Base-by-base conservation (phyloP, 2,888 invertebrate species). In the Xanthia icteritia region DNA sequence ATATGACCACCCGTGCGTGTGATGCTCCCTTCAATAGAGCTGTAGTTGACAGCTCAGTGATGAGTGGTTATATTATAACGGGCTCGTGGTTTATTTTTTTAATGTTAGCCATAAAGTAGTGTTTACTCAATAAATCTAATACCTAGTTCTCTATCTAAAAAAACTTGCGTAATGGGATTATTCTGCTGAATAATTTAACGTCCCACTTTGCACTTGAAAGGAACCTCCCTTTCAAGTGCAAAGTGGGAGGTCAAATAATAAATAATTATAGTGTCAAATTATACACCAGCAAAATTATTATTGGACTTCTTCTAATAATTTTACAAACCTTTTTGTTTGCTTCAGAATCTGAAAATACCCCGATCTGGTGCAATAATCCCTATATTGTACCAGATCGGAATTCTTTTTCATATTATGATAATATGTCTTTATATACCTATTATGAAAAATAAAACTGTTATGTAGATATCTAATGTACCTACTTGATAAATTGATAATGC, bases 1-100 rank as follows among this genome's bases (percentile, higher is more conserved):
- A 80, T 70, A 84, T 71, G 83, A 15, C 60, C 64, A 81, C 77
- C 54, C 85, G 81, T 83, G 85, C 82, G 67, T 73, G 68, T 69
- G 20, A 82, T 68, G 67, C 64, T 69, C 58, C 27, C 67, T 73
- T 80, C 69, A 60, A 76, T 54, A 82, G n/a, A 31, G 13, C 73
- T 83, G 85, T 23, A 20, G 36, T 11, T 83, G 83, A 81, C 81
- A 82, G 67, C 63, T 36, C 79, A 72, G 64, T 39, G 54, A 36
- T 51, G 60, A 71, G 23, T 48, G 15, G 65, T 27, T 45, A 74
- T 27, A 48, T 67, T 66, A 56, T 61, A 27, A 51, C 54, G 42
- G 45, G 23, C 17, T 69, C 20, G 54, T 42, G n/a, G 8, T 45
- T 8, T 69, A 31, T 66, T 66, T 45, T 64, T 78, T 70, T 3